These are phyloP conservation scores for Lepidurus couesii DNA, from an alignment of 1,140 invertebrate species.

Conservation along the genomic window DNA sequence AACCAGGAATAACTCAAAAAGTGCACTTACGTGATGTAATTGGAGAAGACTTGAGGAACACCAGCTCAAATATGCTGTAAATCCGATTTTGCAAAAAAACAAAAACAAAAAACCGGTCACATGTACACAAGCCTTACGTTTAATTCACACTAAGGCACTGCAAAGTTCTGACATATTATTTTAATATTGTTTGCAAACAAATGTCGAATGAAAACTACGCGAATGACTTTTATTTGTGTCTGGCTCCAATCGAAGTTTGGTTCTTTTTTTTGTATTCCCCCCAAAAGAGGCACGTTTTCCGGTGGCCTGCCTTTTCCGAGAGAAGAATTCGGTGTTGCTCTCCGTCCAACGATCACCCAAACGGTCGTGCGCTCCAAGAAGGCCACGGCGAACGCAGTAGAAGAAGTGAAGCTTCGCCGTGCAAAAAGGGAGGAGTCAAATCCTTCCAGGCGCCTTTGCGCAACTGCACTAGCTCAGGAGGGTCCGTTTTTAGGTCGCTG, in stretches of 20 bases:
- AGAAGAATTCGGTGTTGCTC: neutral
- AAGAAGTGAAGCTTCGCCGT: neutral
- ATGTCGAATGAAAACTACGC: neutral
- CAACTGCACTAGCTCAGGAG: neutral
- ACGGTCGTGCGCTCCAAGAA: conserved; percentile 7
- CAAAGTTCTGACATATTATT: no score
- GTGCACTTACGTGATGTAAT: no score
- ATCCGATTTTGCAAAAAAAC: no score
- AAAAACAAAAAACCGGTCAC: no score
- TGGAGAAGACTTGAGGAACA: no score
- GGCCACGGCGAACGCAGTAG: neutral
- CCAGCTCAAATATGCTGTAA: no score
- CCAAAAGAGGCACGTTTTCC: neutral
- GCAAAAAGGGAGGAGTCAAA: neutral
- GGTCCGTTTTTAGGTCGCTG: neutral
- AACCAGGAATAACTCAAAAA: no score
- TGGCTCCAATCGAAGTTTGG: neutral
- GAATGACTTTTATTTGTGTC: neutral
- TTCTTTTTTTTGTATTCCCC: neutral
- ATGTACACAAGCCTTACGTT: no score
- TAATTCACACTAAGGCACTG: no score
- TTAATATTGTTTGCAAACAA: no score
- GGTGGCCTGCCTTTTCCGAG: neutral
- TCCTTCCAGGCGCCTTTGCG: neutral
- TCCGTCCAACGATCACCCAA: neutral